A percentile compares a stretch with the other conserved stretches of the same genome.
These are phyloP conservation scores for Tragelaphus buxtoni DNA, from an alignment of 2,113 vertebrate genomes.

Conservation along the genomic window DNA sequence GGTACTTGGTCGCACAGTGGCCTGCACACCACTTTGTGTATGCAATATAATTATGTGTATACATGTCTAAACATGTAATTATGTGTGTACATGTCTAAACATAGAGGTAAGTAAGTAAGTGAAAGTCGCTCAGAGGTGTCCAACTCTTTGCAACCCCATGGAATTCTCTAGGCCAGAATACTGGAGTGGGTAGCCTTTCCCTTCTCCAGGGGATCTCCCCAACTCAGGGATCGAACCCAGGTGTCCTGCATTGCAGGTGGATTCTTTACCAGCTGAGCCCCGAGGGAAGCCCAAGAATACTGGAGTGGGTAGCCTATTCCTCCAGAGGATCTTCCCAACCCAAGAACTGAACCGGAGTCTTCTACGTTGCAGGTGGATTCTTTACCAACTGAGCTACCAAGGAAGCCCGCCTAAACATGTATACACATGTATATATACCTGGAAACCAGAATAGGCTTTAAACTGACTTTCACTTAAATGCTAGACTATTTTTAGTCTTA, in stretches of 20 bases:
- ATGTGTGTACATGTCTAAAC: background rate
- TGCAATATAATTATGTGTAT: background rate
- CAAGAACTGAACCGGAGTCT: background rate
- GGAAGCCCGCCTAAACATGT: background rate
- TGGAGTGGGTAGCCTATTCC: background rate
- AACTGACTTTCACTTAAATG: background rate
- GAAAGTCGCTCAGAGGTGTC: rapidly evolving
- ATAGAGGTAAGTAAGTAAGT: background rate
- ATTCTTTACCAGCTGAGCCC: background rate
- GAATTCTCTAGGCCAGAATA: background rate
- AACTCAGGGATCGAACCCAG: rapidly evolving
- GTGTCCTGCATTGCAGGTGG: background rate
- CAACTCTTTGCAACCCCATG: rapidly evolving
- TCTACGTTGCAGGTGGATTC: background rate
- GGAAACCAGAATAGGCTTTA: background rate
- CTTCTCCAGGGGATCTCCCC: background rate
- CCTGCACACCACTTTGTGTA: background rate
- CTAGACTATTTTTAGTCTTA: background rate
- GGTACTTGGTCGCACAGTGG: background rate
- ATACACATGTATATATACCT: background rate
- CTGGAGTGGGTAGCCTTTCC: background rate
- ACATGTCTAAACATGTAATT: background rate
- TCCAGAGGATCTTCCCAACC: background rate
- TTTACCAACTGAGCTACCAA: background rate
- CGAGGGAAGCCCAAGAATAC: background rate